Evolutionary conservation across 2,888 invertebrate genomes (phyloP).

Genomic region (Diplolepis rosae): DNA sequence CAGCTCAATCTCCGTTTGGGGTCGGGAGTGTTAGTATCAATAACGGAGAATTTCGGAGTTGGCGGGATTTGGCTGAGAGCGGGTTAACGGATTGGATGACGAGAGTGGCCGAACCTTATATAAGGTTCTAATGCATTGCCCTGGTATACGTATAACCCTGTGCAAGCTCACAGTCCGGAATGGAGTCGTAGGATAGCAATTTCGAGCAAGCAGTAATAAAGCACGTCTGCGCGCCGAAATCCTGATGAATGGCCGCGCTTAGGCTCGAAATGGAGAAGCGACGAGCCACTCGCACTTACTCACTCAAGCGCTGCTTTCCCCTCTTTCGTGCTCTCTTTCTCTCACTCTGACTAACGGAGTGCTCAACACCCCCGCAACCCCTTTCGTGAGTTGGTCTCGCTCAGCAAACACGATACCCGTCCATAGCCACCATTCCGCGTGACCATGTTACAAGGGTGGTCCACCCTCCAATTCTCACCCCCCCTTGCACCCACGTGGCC

Average conservation of each 20-base stretch:
- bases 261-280: constrained; percentile 74
- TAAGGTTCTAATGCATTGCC: constrained; percentile 70
- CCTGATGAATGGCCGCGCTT: constrained; percentile 74
- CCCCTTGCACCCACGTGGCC: constrained; percentile 28
- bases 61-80: constrained; percentile 61
- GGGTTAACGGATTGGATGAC: constrained; percentile 66
- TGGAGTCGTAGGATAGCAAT: constrained; percentile 75
- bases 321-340: constrained; percentile 39
- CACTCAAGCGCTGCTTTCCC: constrained; percentile 56
- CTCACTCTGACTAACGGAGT: constrained; percentile 7
- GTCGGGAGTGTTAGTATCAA: constrained; percentile 44
- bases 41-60: constrained; percentile 44
- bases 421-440: constrained; percentile 11
- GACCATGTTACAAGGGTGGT: constrained; percentile 24
- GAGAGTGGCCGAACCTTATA: constrained; percentile 63
- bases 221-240: constrained; percentile 72
- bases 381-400: not conserved
- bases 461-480: constrained; percentile 28
- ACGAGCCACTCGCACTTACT: constrained; percentile 70
- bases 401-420: not conserved
- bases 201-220: constrained; percentile 74
- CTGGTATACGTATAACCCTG: constrained; percentile 51
- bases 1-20: constrained; percentile 7
- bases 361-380: not conserved
- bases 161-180: constrained; percentile 58